Conservation (phyloP, 2,888 invertebrate species). For the Dynastes grantii region DNA sequence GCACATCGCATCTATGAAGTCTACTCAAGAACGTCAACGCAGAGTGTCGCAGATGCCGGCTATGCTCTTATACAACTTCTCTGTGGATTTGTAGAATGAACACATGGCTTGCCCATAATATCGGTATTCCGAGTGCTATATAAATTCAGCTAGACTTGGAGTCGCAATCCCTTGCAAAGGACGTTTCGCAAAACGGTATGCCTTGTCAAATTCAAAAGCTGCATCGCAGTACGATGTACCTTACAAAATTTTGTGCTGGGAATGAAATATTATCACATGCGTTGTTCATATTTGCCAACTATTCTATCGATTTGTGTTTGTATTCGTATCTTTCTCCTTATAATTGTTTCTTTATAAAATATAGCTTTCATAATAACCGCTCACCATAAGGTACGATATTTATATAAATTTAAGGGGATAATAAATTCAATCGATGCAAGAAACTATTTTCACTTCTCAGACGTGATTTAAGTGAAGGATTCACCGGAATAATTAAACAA, state of each 20-base stretch:
- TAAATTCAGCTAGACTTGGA: conserved; percentile 60
- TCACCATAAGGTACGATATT: too few relatives aligned
- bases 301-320: background rate
- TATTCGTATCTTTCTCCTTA: too few relatives aligned
- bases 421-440: too few relatives aligned
- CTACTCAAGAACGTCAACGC: conserved; percentile 61
- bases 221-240: conserved; percentile 7
- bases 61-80: conserved; percentile 61
- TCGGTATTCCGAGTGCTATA: conserved; percentile 59
- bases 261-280: conserved; percentile 42
- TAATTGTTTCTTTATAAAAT: too few relatives aligned
- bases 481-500: too few relatives aligned
- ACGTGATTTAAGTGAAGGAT: too few relatives aligned
- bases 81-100: conserved; percentile 62
- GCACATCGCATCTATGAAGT: conserved; percentile 60
- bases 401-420: too few relatives aligned
- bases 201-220: conserved; percentile 59
- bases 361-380: too few relatives aligned
- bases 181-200: conserved; percentile 62
- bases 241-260: conserved; percentile 34
- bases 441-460: too few relatives aligned
- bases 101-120: conserved; percentile 63
- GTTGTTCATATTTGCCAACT: conserved; percentile 10
- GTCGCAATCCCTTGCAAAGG: conserved; percentile 61
- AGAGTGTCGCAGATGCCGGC: conserved; percentile 63